Conservation (phyloP, 2,888 invertebrate genomes). For the Drosophila prolongata region DNA sequence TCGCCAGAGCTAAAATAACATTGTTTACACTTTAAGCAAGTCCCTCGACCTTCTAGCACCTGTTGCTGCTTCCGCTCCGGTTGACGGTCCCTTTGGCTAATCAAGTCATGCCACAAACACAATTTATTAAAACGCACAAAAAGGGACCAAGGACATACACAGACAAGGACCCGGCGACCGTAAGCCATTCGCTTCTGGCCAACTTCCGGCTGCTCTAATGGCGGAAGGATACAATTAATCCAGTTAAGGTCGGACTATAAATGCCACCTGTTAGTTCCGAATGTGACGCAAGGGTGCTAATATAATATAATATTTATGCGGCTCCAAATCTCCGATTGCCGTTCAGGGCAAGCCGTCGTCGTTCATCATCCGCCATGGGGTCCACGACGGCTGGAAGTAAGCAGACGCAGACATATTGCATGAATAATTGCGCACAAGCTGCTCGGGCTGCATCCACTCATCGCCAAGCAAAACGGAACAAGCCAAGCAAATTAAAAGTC, state of each 20-base stretch:
- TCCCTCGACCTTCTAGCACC: constrained; percentile 41
- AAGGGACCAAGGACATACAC: constrained; percentile 22
- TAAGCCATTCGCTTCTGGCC: constrained; percentile 22
- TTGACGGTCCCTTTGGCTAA: constrained; percentile 45
- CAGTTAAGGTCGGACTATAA: constrained; percentile 51
- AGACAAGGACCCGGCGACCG: constrained; percentile 1
- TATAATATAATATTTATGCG: constrained; percentile 1
- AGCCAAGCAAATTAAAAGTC: constrained; percentile 46
- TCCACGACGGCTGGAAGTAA: constrained; percentile 1
- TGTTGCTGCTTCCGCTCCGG: constrained; percentile 50
- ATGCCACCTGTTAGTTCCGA: constrained; percentile 33
- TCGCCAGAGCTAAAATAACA: constrained; percentile 3
- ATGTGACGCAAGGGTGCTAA: constrained; percentile 42
- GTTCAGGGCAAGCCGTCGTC: constrained; percentile 4
- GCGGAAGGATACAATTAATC: constrained; percentile 53
- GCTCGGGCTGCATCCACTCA: constrained; percentile 33
- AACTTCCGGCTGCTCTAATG: constrained; percentile 50
- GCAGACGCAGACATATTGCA: constrained; percentile 41
- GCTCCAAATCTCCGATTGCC: neutral
- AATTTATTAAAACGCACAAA: constrained; percentile 64
- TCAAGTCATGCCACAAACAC: constrained; percentile 53
- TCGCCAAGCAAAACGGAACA: constrained; percentile 11
- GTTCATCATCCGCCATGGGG: constrained; percentile 15
- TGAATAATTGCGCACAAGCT: constrained; percentile 44
- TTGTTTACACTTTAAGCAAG: constrained; percentile 11